These are phyloP conservation scores for Pheosia gnoma DNA, from an alignment of 2,888 invertebrate genomes.

Conservation along the genomic window DNA sequence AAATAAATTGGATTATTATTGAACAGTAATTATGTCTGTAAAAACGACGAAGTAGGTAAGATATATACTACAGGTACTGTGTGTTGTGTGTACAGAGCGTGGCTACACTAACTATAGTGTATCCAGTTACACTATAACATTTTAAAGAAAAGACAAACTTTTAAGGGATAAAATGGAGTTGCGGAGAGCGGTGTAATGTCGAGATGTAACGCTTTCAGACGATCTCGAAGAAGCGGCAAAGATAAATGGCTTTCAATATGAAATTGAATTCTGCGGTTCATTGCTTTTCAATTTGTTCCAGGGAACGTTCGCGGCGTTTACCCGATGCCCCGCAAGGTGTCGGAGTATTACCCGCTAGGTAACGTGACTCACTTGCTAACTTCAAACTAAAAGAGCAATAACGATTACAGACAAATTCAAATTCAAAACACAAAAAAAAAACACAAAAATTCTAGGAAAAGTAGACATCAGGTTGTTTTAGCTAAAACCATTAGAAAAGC, in stretches of 20 bases:
- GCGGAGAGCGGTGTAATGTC: conserved; percentile 55
- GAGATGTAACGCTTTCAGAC: conserved; percentile 79
- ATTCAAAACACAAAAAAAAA: too few species aligned
- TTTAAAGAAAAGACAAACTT: conserved; percentile 60
- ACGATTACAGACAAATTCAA: conserved; percentile 22
- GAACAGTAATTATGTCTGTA: too few species aligned
- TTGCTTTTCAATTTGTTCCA: conserved; percentile 86
- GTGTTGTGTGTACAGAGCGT: too few species aligned
- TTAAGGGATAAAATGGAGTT: conserved; percentile 71
- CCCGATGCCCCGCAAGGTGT: conserved; percentile 61
- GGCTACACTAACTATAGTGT: neutral
- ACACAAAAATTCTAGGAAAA: too few species aligned
- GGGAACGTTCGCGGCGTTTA: conserved; percentile 77
- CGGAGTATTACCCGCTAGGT: conserved; percentile 39
- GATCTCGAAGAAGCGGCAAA: conserved; percentile 79
- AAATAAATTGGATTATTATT: too few species aligned
- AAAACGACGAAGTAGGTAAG: too few species aligned
- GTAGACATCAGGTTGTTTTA: too few species aligned
- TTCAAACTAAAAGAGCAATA: conserved; percentile 41
- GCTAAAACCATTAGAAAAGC: too few species aligned
- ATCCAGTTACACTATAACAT: conserved; percentile 39
- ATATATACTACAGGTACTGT: too few species aligned
- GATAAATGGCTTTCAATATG: conserved; percentile 86
- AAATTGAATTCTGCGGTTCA: conserved; percentile 88
- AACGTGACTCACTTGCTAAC: conserved; percentile 44